Evolutionary conservation across 2,113 vertebrate genomes (phyloP).

Genomic region (Lepus timidus): DNA sequence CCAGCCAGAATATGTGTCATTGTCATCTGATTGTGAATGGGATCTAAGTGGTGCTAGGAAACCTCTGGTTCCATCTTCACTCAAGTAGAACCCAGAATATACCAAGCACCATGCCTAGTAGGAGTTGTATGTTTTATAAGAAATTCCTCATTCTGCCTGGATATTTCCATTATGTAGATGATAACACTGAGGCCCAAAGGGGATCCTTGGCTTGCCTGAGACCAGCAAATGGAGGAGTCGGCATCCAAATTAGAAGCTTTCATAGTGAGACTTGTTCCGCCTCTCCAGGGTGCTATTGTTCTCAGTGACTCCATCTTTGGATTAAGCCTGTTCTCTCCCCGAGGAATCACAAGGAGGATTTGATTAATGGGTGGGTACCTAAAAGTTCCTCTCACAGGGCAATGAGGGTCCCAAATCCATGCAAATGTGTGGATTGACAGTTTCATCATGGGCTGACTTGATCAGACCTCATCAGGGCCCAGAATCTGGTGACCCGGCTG

Average conservation of each 20-base stretch:
- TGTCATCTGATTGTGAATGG: background rate
- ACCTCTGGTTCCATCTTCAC: background rate
- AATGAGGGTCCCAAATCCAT: background rate
- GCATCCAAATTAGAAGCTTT: background rate
- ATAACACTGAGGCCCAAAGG: background rate
- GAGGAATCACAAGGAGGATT: background rate
- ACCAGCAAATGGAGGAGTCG: background rate
- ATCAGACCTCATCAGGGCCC: background rate
- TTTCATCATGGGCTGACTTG: background rate
- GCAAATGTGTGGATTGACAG: background rate
- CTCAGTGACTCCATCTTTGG: background rate
- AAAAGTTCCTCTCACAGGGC: background rate
- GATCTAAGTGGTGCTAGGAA: background rate
- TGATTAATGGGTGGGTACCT: background rate
- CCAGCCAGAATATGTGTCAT: background rate
- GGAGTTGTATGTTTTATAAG: background rate
- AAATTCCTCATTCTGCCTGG: background rate
- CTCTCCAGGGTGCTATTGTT: background rate
- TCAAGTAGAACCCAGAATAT: background rate
- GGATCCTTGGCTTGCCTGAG: background rate
- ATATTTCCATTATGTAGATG: background rate
- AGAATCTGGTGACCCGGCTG: background rate
- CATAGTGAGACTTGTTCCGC: background rate
- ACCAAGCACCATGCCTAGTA: too few relatives aligned
- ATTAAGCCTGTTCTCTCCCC: background rate